Evolutionary conservation across 2,113 vertebrate species (phyloP).

Genomic region (Heterotilapia buettikoferi): DNA sequence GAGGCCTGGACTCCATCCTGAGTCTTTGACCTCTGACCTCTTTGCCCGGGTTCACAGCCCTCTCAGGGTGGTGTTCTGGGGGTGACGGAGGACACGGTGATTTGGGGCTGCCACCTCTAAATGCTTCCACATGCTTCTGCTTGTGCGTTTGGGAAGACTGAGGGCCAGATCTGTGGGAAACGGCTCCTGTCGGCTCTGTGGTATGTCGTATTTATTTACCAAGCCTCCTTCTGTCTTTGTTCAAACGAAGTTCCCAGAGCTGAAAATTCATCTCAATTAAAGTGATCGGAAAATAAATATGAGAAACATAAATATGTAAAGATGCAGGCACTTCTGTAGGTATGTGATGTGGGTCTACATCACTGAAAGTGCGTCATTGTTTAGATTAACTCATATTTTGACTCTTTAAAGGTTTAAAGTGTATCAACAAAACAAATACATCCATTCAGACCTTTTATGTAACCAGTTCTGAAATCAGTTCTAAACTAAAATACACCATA

Average conservation of each 20-base stretch:
- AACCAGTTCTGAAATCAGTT: neutral
- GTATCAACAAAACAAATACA: neutral
- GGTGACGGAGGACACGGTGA: conserved; percentile 35
- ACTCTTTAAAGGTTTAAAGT: neutral
- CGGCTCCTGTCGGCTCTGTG: neutral
- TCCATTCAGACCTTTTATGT: neutral
- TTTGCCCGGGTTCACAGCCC: conserved; percentile 38
- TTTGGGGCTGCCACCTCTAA: conserved; percentile 46
- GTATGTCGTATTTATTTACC: neutral
- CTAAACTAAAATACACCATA: neutral
- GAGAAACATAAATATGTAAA: neutral
- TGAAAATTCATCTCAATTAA: neutral
- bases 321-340: neutral
- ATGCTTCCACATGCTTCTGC: conserved; percentile 61
- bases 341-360: neutral
- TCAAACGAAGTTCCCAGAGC: neutral
- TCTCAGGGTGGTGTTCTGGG: conserved; percentile 32
- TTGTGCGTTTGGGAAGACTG: neutral
- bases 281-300: neutral
- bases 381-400: neutral
- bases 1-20: conserved; percentile 23
- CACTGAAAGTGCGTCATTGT: neutral
- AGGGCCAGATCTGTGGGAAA: conserved; percentile 5
- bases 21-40: conserved; percentile 57
- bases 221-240: neutral